Base-by-base conservation (phyloP, 2,797 vertebrate species). In the Betta splendens region DNA sequence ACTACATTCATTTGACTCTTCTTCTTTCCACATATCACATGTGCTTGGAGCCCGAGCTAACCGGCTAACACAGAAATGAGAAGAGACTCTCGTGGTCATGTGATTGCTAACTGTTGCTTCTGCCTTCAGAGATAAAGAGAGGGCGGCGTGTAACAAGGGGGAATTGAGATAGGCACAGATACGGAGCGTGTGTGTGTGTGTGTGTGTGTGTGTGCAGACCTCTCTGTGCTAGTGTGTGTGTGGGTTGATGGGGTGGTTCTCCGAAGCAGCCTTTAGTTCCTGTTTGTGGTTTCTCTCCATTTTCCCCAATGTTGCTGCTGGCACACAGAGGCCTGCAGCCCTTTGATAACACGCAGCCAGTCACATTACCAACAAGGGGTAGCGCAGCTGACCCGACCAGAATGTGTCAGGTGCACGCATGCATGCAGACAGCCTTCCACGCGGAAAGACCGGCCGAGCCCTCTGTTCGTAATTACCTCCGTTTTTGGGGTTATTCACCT, bases 21-120 rank as follows among this genome's bases (percentile, higher is more conserved):
- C 42, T 32, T 12, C 42, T 62, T 43, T 29, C 48, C 67, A 12
- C 45, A 11, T 57, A 64, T 37, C 12, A 22, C 8, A 0, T 53
- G 39, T 32, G 32, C 23, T 63, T 49, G 17, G 12, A 55, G 58
- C n/a, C 8, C 7, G 12, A 57, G 26, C 21, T 21, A 31, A 64
- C 12, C 11, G 31, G 28, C 35, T 42, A 38, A 36, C 4, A 15
- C 10, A 50, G 43, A 70, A 60, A 57, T n/a, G 9, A 52, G 51
- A 9, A 35, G 28, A 56, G 18, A 42, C 23, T 49, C 15, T 6
- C 29, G 21, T 33, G 23, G 43, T 67, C 70, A 80, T 16, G 63
- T 77, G 81, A 73, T 69, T 56, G 25, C 54, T 38, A 85, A 86
- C 85, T 87, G 83, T 88, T 87, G 85, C 84, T 80, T 82, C 76